Base-by-base conservation (phyloP, 2,888 invertebrate genomes). In the Drosophila cognata region DNA sequence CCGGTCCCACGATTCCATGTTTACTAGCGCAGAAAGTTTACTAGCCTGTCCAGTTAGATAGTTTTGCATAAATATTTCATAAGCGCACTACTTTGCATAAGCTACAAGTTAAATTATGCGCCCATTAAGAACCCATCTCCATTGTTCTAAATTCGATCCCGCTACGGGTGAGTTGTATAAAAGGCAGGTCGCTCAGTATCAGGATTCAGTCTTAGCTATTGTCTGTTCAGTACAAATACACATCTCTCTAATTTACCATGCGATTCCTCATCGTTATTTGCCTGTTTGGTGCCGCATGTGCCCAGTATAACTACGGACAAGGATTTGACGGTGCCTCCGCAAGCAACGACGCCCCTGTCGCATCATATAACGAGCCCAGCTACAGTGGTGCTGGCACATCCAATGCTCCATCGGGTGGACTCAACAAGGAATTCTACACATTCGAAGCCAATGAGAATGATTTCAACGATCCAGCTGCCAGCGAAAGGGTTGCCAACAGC, bases 61-160 rank as follows among this genome's bases (percentile, higher is more conserved):
- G 85, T 87, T 84, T 87, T 80, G 91, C 87, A 87, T 87, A 87
- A 90, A 88, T 82, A 71, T 74, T 75, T 82, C 78, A 90, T 89
- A 90, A 90, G 72, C 88, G 89, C 89, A 90, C 58, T 74, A 70
- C 68, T 87, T 90, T 81, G 86, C 88, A 89, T 90, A 84, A 74
- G 64, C 77, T 76, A 87, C 88, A 73, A 58, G 80, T 77, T 89
- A 74, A 88, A 74, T 89, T 85, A 85, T 90, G 83, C 71, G 77
- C 71, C 70, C 65, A 74, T 81, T 59, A 81, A 81, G 71, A 88
- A 77, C 72, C 71, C 48, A 59, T 68, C 76, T 64, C 75, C 61
- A 78, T 87, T 87, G 87, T 87, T 87, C 80, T 87, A 56, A 58
- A 35, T 51, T 29, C 59, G 66, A 67, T 79, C 74, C 69, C 48